Evolutionary conservation across 2,888 invertebrate genomes (phyloP), one percentile per base, ranked within the genome.

Genomic region (Craniophora ligustri): DNA sequence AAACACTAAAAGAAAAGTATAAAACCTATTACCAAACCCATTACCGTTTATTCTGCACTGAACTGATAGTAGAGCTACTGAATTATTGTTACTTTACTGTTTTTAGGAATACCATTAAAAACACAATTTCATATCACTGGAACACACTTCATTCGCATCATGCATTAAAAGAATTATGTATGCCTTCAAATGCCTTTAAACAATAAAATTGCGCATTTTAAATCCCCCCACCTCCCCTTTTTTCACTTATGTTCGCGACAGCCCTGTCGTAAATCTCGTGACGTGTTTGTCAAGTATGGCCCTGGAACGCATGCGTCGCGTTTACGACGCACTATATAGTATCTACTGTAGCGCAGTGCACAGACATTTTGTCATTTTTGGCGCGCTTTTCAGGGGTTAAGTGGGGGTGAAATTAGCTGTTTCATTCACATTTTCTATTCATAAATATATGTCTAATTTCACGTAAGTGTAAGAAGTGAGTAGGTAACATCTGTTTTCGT

Each of bases 211-310:
- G 47, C 19, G 57, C 45, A 53, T 56, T 60, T 58, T 26, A 36
- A 63, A 51, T 30, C 34, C 16, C 23, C 36, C 28, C 39, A 31
- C 47, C 48, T 50, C n/a, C n/a, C n/a, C n/a, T 69, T 69, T 44
- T 28, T 14, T 19, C 21, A 40, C 49, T 50, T 48, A 19, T 72
- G 72, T 16, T 49, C 14, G 57, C 54, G 79, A 73, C 80, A 76
- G 65, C 78, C 76, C 78, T 80, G 59, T 61, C 68, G 75, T 79
- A 78, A 79, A 79, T 79, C 72, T 70, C 69, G 64, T 70, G 54
- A 67, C 64, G 72, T 82, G 85, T 85, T 87, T 84, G 87, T 87
- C 85, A 86, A 73, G 67, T 72, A 72, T 71, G 73, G 70, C 67
- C 67, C 60, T 66, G 64, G 64, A 57, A 64, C 65, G 73, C 53